Percentiles rank a stretch among this genome's conserved stretches.
These are phyloP conservation scores for Uloborus diversus DNA, from an alignment of 1,140 invertebrate species.

Conservation along the genomic window DNA sequence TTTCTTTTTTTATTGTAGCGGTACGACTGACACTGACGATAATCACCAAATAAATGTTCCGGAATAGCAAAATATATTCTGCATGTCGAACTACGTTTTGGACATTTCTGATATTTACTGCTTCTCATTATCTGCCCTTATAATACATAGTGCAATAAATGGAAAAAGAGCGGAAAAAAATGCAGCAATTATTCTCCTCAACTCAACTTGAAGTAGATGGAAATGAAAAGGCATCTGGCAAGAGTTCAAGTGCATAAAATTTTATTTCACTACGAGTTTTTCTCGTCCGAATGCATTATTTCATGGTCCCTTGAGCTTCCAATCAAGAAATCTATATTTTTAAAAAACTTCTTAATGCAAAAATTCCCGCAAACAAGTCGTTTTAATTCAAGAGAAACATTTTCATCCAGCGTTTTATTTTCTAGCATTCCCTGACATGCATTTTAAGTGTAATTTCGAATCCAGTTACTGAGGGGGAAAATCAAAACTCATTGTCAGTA, in stretches of 20 bases:
- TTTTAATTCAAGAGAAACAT: not conserved
- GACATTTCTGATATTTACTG: too few relatives aligned
- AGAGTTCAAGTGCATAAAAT: conserved; percentile 17
- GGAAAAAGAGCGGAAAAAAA: conserved; percentile 18
- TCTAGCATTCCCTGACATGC: too few relatives aligned
- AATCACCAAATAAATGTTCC: too few relatives aligned
- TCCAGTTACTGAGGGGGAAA: too few relatives aligned
- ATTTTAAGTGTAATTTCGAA: too few relatives aligned
- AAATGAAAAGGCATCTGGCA: conserved; percentile 42
- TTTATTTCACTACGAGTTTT: not conserved
- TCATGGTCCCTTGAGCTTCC: conserved; percentile 21
- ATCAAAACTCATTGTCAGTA: too few relatives aligned
- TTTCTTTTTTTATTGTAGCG: too few relatives aligned
- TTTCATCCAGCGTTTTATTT: conserved; percentile 1
- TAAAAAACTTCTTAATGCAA: not conserved
- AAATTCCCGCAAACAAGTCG: not conserved
- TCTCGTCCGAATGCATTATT: conserved; percentile 29
- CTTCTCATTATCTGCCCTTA: not conserved
- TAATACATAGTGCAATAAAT: not conserved
- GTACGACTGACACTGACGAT: too few relatives aligned
- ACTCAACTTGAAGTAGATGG: not conserved
- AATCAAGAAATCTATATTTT: conserved; percentile 24
- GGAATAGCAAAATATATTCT: too few relatives aligned
- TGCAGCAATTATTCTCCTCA: conserved; percentile 38
- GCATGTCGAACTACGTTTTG: too few relatives aligned